phyloP scores from a whole-genome alignment of 2,113 vertebrate species.

The Siniperca knerii region DNA sequence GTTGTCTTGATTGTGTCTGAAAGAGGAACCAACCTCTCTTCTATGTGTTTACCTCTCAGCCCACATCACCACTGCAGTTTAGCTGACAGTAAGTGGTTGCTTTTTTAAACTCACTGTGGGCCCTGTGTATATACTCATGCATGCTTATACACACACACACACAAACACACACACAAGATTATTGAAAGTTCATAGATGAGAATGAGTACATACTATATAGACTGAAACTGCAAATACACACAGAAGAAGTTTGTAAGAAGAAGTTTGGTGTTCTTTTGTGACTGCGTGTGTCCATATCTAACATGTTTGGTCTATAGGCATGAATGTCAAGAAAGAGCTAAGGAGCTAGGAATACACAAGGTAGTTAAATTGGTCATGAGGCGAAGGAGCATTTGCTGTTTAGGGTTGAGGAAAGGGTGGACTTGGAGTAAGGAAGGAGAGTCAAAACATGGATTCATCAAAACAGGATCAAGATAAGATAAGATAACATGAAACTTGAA shows the following conservation, averaged over 20 bases:
- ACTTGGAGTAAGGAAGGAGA: neutral
- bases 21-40: slow-evolving; percentile 60
- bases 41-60: slow-evolving; percentile 68
- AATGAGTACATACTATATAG: neutral
- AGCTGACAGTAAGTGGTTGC: slow-evolving; percentile 55
- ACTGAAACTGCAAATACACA: slow-evolving; percentile 5
- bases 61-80: slow-evolving; percentile 65
- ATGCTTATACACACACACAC: neutral
- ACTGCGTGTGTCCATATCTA: slow-evolving; percentile 2
- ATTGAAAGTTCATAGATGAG: slow-evolving; percentile 28
- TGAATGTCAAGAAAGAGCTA: neutral
- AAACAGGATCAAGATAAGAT: slow-evolving; percentile 14
- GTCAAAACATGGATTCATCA: slow-evolving; percentile 18
- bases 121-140: slow-evolving; percentile 19
- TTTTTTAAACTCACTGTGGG: slow-evolving; percentile 63
- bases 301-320: neutral
- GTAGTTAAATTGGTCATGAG: slow-evolving; percentile 19
- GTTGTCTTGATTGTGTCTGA: slow-evolving; percentile 73
- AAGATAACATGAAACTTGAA: slow-evolving; percentile 7
- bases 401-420: slow-evolving; percentile 20
- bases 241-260: neutral
- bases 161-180: neutral
- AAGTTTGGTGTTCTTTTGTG: neutral
- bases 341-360: neutral
- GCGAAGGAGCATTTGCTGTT: neutral